Conservation (phyloP, 2,113 vertebrate genomes). For the Solea senegalensis region DNA sequence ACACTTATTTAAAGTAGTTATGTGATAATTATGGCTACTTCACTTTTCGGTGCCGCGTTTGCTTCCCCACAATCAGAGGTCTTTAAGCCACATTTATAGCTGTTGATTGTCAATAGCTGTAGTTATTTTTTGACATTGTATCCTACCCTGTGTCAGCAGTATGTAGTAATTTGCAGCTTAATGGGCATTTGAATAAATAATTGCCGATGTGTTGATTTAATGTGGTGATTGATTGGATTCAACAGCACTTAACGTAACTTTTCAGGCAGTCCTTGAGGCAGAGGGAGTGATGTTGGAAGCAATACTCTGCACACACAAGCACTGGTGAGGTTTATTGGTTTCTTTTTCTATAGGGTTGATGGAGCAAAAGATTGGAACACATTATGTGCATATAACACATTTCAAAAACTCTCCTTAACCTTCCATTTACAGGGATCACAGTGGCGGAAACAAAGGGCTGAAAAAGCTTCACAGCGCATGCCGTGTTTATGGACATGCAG, state of each 20-base stretch:
- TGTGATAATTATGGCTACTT: not conserved
- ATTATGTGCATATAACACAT: too few species aligned
- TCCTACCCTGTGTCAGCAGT: not conserved
- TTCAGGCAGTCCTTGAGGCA: constrained; percentile 87
- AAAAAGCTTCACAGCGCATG: constrained; percentile 85
- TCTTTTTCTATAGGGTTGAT: not conserved
- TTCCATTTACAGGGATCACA: constrained; percentile 89
- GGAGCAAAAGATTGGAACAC: too few species aligned
- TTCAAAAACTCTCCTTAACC: too few species aligned
- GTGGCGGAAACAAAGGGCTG: constrained; percentile 89
- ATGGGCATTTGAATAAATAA: not conserved
- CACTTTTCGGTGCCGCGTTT: not conserved
- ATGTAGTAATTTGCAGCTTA: not conserved
- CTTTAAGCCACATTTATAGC: not conserved
- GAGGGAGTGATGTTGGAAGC: constrained; percentile 90
- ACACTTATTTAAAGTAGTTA: too few species aligned
- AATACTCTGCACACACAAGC: constrained; percentile 97
- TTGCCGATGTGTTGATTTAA: constrained; percentile 13
- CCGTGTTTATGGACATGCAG: constrained; percentile 89
- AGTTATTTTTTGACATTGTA: not conserved
- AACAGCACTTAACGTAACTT: constrained; percentile 15
- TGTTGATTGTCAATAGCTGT: not conserved
- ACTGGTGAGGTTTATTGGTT: constrained; percentile 87
- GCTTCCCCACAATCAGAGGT: not conserved
- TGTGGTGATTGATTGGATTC: constrained; percentile 1